These are phyloP conservation scores for Bubo blakistoni DNA, from an alignment of 2,113 vertebrate genomes.

Conservation along the genomic window DNA sequence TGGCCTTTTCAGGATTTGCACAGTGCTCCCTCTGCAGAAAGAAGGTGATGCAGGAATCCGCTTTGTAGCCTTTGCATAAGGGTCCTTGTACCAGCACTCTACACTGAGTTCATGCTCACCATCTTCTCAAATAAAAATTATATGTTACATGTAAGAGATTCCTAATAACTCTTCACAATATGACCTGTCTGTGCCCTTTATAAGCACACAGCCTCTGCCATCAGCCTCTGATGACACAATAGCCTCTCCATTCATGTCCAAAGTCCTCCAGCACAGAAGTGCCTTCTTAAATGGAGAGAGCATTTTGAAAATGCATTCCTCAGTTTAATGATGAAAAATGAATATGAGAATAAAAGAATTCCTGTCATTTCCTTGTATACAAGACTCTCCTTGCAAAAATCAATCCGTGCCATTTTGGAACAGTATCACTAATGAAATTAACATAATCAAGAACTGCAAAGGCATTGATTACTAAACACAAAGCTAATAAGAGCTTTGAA, in stretches of 20 bases:
- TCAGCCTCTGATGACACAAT: constrained; percentile 4
- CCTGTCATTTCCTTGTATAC: constrained; percentile 1
- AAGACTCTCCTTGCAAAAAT: constrained; percentile 31
- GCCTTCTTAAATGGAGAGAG: constrained; percentile 28
- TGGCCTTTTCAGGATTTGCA: not conserved
- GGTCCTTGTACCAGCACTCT: not conserved
- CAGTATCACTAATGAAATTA: constrained; percentile 63
- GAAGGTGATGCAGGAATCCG: not conserved
- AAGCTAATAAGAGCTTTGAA: constrained; percentile 21
- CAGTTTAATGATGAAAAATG: constrained; percentile 32
- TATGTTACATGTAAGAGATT: not conserved
- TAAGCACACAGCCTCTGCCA: not conserved
- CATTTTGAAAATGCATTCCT: constrained; percentile 22
- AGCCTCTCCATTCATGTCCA: constrained; percentile 2
- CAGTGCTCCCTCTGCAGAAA: not conserved
- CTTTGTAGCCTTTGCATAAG: not conserved
- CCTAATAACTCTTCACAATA: constrained; percentile 29
- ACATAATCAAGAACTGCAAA: constrained; percentile 59
- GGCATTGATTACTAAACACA: constrained; percentile 29
- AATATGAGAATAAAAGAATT: constrained; percentile 18
- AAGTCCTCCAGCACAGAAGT: constrained; percentile 27
- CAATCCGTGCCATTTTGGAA: constrained; percentile 28
- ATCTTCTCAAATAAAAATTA: constrained; percentile 27
- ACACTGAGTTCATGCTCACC: not conserved
- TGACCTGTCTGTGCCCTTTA: not conserved